Conservation (phyloP, 2,797 vertebrate species). For the Distichodus sexfasciatus region DNA sequence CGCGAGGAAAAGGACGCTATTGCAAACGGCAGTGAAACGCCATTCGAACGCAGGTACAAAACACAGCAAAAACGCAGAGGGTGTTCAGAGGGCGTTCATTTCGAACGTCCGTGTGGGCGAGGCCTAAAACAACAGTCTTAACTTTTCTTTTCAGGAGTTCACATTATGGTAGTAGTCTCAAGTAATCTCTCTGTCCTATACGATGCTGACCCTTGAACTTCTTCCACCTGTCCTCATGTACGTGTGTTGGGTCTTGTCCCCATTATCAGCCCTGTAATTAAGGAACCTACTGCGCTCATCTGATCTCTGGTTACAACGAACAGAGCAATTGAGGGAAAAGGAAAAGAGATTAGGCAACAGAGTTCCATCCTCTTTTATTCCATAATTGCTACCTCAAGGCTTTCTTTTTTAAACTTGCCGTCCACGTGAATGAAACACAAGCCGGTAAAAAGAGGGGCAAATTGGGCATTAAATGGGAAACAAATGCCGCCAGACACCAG, state of each 20-base stretch:
- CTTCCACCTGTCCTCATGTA: background rate
- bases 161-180: too few species aligned
- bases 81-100: too few species aligned
- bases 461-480: constrained; percentile 51
- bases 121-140: too few species aligned
- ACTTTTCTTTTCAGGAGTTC: too few species aligned
- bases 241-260: constrained; percentile 1
- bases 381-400: constrained; percentile 34
- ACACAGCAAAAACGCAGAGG: too few species aligned
- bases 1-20: too few species aligned
- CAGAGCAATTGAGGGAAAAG: constrained; percentile 27
- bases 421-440: constrained; percentile 46
- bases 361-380: constrained; percentile 30
- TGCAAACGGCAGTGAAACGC: too few species aligned
- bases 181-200: too few species aligned
- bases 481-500: constrained; percentile 37
- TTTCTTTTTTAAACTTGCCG: constrained; percentile 26
- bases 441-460: constrained; percentile 28
- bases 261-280: constrained; percentile 7
- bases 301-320: constrained; percentile 36
- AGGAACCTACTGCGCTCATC: constrained; percentile 9
- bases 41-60: too few species aligned
- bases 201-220: background rate
- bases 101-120: too few species aligned
- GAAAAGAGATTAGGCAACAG: constrained; percentile 25